These are phyloP conservation scores for Agelastica alni DNA, from an alignment of 2,888 invertebrate species.

Conservation along the genomic window DNA sequence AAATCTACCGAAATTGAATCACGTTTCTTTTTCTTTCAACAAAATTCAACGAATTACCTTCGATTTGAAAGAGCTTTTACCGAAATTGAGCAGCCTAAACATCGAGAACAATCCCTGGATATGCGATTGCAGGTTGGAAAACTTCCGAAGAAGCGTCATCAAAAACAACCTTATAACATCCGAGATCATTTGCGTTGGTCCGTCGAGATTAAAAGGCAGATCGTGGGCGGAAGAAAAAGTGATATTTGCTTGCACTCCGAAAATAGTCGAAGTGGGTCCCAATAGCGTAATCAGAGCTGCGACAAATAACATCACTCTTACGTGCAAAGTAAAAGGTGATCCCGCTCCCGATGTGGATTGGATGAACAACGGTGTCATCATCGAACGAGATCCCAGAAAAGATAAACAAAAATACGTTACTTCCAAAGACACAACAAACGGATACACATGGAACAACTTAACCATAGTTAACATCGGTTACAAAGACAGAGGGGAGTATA, in stretches of 20 bases:
- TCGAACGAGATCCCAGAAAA: conserved; percentile 60
- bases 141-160: conserved; percentile 77
- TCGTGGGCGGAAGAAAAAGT: conserved; percentile 76
- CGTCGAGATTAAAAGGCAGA: conserved; percentile 68
- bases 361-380: conserved; percentile 69
- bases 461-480: conserved; percentile 59
- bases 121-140: conserved; percentile 83
- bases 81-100: conserved; percentile 72
- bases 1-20: conserved; percentile 63
- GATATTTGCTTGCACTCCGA: conserved; percentile 83
- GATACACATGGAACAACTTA: conserved; percentile 63
- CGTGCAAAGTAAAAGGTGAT: conserved; percentile 72
- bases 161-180: conserved; percentile 74
- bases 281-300: conserved; percentile 59
- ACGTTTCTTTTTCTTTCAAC: conserved; percentile 75
- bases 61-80: conserved; percentile 68
- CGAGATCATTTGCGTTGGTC: conserved; percentile 75
- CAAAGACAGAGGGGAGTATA: conserved; percentile 61
- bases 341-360: conserved; percentile 78
- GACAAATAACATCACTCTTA: conserved; percentile 70
- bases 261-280: conserved; percentile 62
- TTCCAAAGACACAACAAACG: conserved; percentile 42
- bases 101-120: conserved; percentile 85
- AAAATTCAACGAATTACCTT: conserved; percentile 68
- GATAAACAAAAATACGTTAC: conserved; percentile 56